Evolutionary conservation across 2,113 vertebrate species (phyloP).

Genomic region (Progne subis): DNA sequence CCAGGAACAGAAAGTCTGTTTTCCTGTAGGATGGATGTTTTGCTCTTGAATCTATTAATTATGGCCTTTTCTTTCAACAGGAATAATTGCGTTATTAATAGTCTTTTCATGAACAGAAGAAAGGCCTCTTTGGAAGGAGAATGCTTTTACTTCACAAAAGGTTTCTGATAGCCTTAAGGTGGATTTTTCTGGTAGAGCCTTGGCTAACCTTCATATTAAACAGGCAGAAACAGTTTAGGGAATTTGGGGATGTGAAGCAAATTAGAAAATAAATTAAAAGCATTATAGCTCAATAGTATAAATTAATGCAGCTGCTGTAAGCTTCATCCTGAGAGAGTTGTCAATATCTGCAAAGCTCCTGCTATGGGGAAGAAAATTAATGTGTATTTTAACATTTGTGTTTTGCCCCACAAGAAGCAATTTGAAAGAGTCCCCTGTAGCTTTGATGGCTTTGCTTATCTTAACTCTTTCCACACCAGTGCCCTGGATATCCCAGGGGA

Average conservation of each 20-base stretch:
- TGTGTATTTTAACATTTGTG: slow-evolving; percentile 38
- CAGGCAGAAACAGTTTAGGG: slow-evolving; percentile 64
- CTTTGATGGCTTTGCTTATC: slow-evolving; percentile 46
- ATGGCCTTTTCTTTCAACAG: slow-evolving; percentile 67
- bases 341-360: slow-evolving; percentile 64
- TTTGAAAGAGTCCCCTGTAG: slow-evolving; percentile 34
- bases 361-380: slow-evolving; percentile 54
- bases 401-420: slow-evolving; percentile 46
- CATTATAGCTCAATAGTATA: slow-evolving; percentile 69
- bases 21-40: slow-evolving; percentile 22
- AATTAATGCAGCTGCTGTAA: slow-evolving; percentile 65
- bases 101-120: slow-evolving; percentile 72
- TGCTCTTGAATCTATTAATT: slow-evolving; percentile 66
- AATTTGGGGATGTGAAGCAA: slow-evolving; percentile 69
- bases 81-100: slow-evolving; percentile 74
- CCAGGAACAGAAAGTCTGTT: slow-evolving; percentile 14
- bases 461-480: slow-evolving; percentile 49
- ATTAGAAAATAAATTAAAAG: slow-evolving; percentile 74
- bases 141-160: slow-evolving; percentile 67
- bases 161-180: slow-evolving; percentile 73
- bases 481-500: not conserved
- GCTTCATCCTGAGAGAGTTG: slow-evolving; percentile 67
- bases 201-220: slow-evolving; percentile 69
- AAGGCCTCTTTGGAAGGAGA: slow-evolving; percentile 64
- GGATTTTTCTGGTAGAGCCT: slow-evolving; percentile 67